These are phyloP conservation scores for Liodrosophila aerea DNA, from an alignment of 2,888 invertebrate genomes.

Conservation along the genomic window DNA sequence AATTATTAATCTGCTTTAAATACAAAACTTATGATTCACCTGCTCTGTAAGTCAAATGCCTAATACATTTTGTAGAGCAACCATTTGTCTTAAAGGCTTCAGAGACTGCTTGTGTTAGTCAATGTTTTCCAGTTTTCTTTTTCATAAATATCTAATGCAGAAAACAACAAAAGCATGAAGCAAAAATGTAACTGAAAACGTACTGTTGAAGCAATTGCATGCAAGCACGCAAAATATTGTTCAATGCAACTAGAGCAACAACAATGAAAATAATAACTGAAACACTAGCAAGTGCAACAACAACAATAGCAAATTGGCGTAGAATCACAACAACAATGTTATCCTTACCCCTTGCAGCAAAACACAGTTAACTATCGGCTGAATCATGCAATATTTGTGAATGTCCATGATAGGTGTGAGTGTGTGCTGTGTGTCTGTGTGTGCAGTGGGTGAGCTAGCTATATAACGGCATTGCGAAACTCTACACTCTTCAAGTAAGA, in stretches of 20 bases:
- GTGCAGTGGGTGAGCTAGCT: conserved; percentile 2
- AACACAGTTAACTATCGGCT: conserved; percentile 37
- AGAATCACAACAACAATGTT: conserved; percentile 22
- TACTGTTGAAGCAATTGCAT: conserved; percentile 61
- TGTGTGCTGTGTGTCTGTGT: conserved; percentile 3
- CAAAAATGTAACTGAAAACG: conserved; percentile 24
- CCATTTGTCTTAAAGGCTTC: conserved; percentile 14
- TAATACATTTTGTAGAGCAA: not conserved
- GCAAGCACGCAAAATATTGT: conserved; percentile 71
- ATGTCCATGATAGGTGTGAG: not conserved
- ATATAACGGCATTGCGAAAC: conserved; percentile 13
- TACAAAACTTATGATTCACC: too few relatives aligned
- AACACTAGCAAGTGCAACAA: too few relatives aligned
- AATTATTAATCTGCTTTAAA: too few relatives aligned
- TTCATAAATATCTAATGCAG: conserved; percentile 70
- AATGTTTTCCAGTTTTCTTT: conserved; percentile 36
- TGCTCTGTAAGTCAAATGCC: too few relatives aligned
- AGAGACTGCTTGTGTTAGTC: conserved; percentile 54
- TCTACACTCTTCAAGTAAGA: conserved; percentile 16
- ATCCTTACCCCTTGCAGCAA: conserved; percentile 47
- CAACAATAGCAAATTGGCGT: too few relatives aligned
- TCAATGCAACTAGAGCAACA: conserved; percentile 26
- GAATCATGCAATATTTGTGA: conserved; percentile 48
- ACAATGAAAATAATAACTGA: conserved; percentile 16
- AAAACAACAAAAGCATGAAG: conserved; percentile 12